Conservation (phyloP, 2,113 vertebrate genomes). For the Dunckerocampus dactyliophorus region DNA sequence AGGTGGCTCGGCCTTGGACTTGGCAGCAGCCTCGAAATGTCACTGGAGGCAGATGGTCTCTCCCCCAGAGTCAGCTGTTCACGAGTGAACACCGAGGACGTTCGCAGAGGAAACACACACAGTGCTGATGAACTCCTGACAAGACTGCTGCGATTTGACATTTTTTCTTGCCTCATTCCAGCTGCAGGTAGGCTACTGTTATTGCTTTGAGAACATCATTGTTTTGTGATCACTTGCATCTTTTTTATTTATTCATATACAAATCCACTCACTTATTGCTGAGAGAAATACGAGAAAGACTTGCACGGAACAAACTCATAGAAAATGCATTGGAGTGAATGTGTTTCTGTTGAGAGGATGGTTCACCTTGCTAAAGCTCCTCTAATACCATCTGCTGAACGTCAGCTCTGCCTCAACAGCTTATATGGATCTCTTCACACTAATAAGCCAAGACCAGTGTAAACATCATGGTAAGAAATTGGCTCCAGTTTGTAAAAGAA, state of each 20-base stretch:
- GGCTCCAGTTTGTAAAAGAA: background rate
- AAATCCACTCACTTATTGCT: background rate
- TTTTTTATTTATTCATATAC: background rate
- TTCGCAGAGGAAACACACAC: constrained; percentile 25
- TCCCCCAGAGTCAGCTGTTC: constrained; percentile 51
- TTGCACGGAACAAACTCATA: background rate
- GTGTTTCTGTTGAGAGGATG: constrained; percentile 14
- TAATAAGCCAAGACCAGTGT: background rate
- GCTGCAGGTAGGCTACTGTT: background rate
- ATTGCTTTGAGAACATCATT: too few relatives aligned
- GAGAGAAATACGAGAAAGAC: background rate
- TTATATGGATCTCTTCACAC: constrained; percentile 29
- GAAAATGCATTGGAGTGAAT: background rate
- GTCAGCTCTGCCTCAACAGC: constrained; percentile 36
- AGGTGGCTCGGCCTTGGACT: constrained; percentile 47
- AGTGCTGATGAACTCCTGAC: constrained; percentile 5
- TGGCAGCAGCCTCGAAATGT: constrained; percentile 33
- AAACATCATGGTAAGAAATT: background rate
- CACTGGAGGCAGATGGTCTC: constrained; percentile 48
- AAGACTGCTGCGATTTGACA: background rate
- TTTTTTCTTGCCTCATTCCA: background rate
- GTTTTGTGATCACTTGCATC: too few relatives aligned
- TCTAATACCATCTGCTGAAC: constrained; percentile 52
- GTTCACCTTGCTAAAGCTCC: constrained; percentile 43
- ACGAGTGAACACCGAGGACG: constrained; percentile 28